Evolutionary conservation across 2,797 vertebrate species (phyloP).

Genomic region (Typhlichthys subterraneus): DNA sequence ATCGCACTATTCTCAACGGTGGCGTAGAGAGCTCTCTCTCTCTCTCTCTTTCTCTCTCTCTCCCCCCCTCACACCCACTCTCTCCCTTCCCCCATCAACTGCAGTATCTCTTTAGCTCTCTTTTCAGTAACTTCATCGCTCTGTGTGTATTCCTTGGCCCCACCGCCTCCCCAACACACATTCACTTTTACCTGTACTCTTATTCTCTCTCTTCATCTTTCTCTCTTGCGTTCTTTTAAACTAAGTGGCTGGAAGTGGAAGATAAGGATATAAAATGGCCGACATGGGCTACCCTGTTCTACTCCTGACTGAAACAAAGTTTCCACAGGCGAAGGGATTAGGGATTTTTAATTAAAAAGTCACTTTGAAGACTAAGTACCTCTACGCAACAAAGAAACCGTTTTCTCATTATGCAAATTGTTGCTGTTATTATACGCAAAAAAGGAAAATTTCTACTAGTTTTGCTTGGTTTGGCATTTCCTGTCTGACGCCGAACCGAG

Average conservation of each 20-base stretch:
- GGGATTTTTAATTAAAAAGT: conserved; percentile 77
- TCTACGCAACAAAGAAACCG: conserved; percentile 32
- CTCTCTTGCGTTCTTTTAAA: conserved; percentile 49
- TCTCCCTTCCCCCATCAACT: conserved; percentile 28
- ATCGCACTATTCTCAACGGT: conserved; percentile 24
- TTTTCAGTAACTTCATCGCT: background rate
- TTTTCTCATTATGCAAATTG: background rate
- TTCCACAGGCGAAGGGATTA: conserved; percentile 66
- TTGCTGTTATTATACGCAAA: too few relatives aligned
- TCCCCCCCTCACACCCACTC: conserved; percentile 31
- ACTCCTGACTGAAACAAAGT: conserved; percentile 49
- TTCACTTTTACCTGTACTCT: background rate
- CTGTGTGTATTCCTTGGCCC: background rate
- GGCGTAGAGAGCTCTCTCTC: conserved; percentile 6
- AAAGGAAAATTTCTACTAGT: too few relatives aligned
- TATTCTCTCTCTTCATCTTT: background rate
- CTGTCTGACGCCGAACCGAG: too few relatives aligned
- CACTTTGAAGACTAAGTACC: conserved; percentile 75
- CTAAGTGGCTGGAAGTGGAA: conserved; percentile 68
- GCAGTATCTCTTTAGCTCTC: background rate
- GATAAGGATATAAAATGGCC: conserved; percentile 74
- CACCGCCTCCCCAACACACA: background rate
- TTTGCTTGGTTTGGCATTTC: too few relatives aligned
- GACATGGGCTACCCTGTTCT: conserved; percentile 68
- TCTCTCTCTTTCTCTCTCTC: background rate